These are phyloP conservation scores for Meteorus cinctellus DNA, from an alignment of 2,888 invertebrate species.

Conservation along the genomic window DNA sequence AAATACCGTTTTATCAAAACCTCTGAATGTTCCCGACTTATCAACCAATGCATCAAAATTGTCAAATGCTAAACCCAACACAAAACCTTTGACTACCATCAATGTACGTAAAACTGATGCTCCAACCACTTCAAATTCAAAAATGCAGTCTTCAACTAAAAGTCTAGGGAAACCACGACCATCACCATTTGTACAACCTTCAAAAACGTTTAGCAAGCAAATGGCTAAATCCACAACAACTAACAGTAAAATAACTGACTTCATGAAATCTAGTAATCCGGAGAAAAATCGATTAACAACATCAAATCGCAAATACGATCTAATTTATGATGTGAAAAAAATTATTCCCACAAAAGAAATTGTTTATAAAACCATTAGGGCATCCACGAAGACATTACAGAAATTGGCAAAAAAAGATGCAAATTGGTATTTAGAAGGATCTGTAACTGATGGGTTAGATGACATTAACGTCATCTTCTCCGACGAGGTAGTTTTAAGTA, in stretches of 20 bases:
- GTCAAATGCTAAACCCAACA: neutral
- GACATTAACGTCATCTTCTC: constrained; percentile 76
- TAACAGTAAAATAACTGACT: constrained; percentile 56
- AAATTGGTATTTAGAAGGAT: constrained; percentile 77
- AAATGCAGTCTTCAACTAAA: neutral
- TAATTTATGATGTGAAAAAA: constrained; percentile 57
- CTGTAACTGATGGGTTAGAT: constrained; percentile 77
- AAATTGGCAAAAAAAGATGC: constrained; percentile 76
- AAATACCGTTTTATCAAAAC: neutral
- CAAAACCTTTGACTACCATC: neutral
- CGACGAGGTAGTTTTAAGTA: constrained; percentile 72
- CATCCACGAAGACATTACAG: constrained; percentile 76
- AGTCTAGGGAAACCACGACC: neutral
- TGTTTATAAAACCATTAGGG: constrained; percentile 74
- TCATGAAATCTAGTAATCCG: constrained; percentile 46
- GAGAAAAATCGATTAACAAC: constrained; percentile 18
- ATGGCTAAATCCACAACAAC: neutral
- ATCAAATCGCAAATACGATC: constrained; percentile 57
- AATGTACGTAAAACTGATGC: neutral
- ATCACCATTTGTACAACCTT: neutral
- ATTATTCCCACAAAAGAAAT: constrained; percentile 44
- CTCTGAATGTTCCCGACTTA: neutral
- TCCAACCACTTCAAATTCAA: neutral
- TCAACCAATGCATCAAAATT: neutral
- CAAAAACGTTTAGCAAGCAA: neutral